Evolutionary conservation across 2,797 vertebrate genomes (phyloP), one percentile per base, ranked within the genome.

Genomic region (Phataginus tricuspis): DNA sequence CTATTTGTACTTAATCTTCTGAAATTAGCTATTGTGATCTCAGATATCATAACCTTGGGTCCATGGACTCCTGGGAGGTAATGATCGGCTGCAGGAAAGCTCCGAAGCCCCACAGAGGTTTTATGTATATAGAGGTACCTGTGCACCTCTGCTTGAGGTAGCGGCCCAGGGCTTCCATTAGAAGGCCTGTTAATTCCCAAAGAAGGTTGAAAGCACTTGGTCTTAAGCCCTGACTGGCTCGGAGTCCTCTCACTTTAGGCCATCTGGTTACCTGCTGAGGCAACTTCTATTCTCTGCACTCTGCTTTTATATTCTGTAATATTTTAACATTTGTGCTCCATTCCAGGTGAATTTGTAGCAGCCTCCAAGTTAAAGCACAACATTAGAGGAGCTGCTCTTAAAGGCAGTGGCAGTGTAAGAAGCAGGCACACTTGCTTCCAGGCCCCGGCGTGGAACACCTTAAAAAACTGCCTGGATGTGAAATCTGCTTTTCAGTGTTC

Each of bases 351-450:
- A 12, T 69, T 86, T 61, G 39, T 42, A 11, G 69, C 21, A 49
- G 71, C 55, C 77, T 42, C 13, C 51, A 77, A 71, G 34, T 79
- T 49, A 3, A 29, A 51, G 15, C 16, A 16, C 79, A 23, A 12
- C 23, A 6, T 11, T 37, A 27, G 42, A 72, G 59, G 37, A 11
- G 3, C 39, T 25, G 14, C 45, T 59, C 18, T 39, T 13, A 27
- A 10, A 29, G 39, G 21, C 1, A 11, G 0, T 6, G 27, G 23
- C 72, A 11, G 0, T 2, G 11, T 5, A 25, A 53, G 42, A n/a
- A 27, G 34, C 57, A 29, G 49, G 11, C 13, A 4, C 45, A 11
- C 10, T 29, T 31, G 27, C 72, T 63, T 23, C 25, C 13, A n/a
- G 83, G 34, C n/a, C 12, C 63, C 49, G 6, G 53, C 6, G 7